Evolutionary conservation across 2,113 vertebrate genomes (phyloP).

Genomic region (Rhinopomastus cyanomelas): DNA sequence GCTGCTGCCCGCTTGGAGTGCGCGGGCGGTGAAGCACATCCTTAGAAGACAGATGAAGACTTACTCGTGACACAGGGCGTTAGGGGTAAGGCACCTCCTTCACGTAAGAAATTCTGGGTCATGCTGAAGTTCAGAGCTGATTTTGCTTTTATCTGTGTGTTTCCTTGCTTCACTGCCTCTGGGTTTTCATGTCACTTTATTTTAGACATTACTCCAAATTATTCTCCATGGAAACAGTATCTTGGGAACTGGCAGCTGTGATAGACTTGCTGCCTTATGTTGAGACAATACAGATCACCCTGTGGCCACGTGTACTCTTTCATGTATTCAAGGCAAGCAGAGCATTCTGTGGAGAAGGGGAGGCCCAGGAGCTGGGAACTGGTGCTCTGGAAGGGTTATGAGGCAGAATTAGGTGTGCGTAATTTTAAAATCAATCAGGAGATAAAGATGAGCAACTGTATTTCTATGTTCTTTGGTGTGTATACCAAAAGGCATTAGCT

Average conservation of each 20-base stretch:
- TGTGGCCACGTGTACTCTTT: neutral
- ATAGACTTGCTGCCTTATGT: neutral
- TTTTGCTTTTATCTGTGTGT: neutral
- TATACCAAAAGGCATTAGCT: neutral
- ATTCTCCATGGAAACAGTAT: conserved; percentile 33
- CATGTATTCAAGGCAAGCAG: neutral
- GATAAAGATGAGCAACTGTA: neutral
- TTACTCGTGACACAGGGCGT: neutral
- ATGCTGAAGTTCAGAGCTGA: neutral
- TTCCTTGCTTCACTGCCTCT: neutral
- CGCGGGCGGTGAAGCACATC: neutral
- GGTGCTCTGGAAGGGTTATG: neutral
- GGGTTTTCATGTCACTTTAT: neutral
- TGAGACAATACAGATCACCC: neutral
- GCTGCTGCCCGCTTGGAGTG: neutral
- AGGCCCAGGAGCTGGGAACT: neutral
- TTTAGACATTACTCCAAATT: conserved; percentile 6
- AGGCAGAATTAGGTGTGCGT: neutral
- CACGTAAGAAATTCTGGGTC: neutral
- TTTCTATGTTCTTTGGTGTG: neutral
- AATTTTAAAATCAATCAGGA: neutral
- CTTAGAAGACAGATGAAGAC: neutral
- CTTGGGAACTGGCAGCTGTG: neutral
- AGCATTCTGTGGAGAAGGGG: neutral
- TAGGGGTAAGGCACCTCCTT: neutral